A percentile compares a stretch with the other conserved stretches of the same genome.
Conservation (phyloP, 2,113 vertebrate genomes). For the Microtus ochrogaster region DNA sequence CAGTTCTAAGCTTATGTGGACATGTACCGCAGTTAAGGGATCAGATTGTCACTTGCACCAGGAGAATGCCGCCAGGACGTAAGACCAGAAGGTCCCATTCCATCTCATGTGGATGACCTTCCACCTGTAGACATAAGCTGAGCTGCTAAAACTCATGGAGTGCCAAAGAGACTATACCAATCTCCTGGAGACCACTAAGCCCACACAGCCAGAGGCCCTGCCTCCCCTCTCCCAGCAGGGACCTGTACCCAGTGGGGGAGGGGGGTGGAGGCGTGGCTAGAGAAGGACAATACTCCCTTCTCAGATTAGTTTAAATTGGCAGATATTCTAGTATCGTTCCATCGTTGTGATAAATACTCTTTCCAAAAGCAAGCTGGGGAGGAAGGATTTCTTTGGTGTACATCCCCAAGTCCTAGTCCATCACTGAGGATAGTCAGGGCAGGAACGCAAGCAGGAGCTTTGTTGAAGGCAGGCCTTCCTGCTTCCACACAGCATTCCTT, state of each 20-base stretch:
- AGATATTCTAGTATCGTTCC: neutral
- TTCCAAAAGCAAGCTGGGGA: neutral
- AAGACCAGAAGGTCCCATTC: no score
- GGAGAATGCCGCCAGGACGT: no score
- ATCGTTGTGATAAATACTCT: neutral
- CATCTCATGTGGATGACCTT: neutral
- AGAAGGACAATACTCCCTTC: neutral
- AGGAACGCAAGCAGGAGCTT: neutral
- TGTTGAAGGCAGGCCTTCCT: neutral
- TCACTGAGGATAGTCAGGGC: neutral
- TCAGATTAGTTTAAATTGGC: no score
- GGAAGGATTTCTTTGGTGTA: neutral
- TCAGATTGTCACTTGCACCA: neutral
- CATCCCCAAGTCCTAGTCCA: neutral
- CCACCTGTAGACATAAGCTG: neutral
- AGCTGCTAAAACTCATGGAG: rapidly evolving
- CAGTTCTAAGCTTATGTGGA: neutral
- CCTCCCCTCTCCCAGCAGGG: no score
- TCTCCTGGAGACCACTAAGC: neutral
- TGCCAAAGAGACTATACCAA: neutral
- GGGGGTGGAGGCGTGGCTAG: neutral
- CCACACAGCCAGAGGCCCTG: neutral
- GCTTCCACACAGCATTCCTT: neutral
- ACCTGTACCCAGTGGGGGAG: neutral
- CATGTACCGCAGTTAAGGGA: neutral